Conservation (phyloP, 2,797 vertebrate species). For the Aeoliscus strigatus region DNA sequence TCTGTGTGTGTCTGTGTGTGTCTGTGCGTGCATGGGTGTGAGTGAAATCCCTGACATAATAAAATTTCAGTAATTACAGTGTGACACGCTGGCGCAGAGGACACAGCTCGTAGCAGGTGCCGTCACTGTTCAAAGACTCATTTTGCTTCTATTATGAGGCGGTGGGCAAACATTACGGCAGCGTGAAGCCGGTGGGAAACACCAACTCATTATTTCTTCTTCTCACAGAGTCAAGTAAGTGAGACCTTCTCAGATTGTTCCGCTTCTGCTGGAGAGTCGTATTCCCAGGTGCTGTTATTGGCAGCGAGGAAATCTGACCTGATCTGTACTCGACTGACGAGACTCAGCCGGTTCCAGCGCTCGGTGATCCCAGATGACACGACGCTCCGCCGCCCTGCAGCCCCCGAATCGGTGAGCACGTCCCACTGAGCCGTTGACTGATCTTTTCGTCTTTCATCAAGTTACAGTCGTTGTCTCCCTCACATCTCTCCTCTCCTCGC, state of each 20-base stretch:
- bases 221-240: slow-evolving; percentile 44
- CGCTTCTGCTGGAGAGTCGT: slow-evolving; percentile 32
- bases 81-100: slow-evolving; percentile 15
- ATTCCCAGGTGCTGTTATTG: slow-evolving; percentile 54
- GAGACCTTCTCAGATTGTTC: slow-evolving; percentile 53
- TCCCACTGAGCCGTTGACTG: too few relatives aligned
- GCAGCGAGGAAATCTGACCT: slow-evolving; percentile 46
- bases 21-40: too few relatives aligned
- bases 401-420: too few relatives aligned
- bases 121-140: slow-evolving; percentile 10
- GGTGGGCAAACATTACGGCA: slow-evolving; percentile 42
- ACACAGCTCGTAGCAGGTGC: slow-evolving; percentile 13
- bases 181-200: slow-evolving; percentile 37
- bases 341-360: slow-evolving; percentile 68
- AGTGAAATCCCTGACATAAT: slow-evolving; percentile 9
- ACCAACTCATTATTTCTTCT: slow-evolving; percentile 38
- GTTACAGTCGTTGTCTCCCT: too few relatives aligned
- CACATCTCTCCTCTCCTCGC: too few relatives aligned
- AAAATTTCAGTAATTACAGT: slow-evolving; percentile 23
- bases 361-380: slow-evolving; percentile 69
- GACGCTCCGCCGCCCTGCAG: not conserved
- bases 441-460: slow-evolving; percentile 35
- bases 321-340: slow-evolving; percentile 44
- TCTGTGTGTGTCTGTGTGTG: too few relatives aligned
- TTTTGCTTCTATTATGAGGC: slow-evolving; percentile 44